phyloP scores from a whole-genome alignment of 2,797 vertebrate genomes.

The Anguilla anguilla region DNA sequence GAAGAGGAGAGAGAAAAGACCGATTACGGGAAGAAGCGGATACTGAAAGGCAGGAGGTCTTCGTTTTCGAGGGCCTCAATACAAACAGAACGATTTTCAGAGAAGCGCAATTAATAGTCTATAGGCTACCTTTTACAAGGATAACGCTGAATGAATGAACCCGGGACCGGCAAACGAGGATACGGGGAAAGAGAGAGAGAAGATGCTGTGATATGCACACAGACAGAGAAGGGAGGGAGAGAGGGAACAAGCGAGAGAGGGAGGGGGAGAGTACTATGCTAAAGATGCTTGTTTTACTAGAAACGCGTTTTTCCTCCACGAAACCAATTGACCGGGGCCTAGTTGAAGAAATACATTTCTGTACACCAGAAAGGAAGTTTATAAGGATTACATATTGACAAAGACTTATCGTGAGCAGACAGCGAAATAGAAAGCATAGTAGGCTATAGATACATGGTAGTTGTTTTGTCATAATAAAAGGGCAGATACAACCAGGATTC shows the following conservation, averaged over 20 bases:
- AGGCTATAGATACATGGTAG: conserved; percentile 3
- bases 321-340: conserved; percentile 32
- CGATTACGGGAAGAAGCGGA: conserved; percentile 69
- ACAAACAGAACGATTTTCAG: conserved; percentile 3
- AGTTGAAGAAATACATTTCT: conserved; percentile 39
- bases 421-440: conserved; percentile 17
- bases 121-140: conserved; percentile 3
- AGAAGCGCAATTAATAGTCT: not conserved
- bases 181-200: conserved; percentile 44
- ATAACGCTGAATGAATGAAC: conserved; percentile 35
- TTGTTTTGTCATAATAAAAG: conserved; percentile 37
- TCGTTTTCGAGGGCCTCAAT: conserved; percentile 18
- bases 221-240: conserved; percentile 40
- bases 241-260: conserved; percentile 41
- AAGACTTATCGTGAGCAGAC: conserved; percentile 44
- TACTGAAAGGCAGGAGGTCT: conserved; percentile 50
- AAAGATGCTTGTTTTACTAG: conserved; percentile 46
- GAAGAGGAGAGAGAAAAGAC: conserved; percentile 71
- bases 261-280: conserved; percentile 44
- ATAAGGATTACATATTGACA: conserved; percentile 64
- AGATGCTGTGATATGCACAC: conserved; percentile 47
- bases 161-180: conserved; percentile 43
- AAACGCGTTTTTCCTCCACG: conserved; percentile 44
- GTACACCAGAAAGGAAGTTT: conserved; percentile 60
- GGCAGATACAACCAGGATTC: conserved; percentile 41